These are phyloP conservation scores for Cantharis rufa DNA, from an alignment of 2,888 invertebrate genomes.

Conservation along the genomic window DNA sequence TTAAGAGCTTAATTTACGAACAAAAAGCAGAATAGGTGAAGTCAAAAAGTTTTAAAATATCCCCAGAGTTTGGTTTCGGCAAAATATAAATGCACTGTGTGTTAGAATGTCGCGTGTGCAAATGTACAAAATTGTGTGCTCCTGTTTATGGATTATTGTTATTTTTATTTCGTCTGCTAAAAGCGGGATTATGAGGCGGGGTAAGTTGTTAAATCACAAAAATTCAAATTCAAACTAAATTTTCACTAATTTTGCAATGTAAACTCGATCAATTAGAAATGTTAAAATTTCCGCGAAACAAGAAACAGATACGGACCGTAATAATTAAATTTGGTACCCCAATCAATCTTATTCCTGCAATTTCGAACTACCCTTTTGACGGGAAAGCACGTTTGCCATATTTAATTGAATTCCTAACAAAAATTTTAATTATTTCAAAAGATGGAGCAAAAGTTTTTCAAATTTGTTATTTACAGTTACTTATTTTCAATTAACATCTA, in stretches of 20 bases:
- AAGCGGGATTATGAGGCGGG: background rate
- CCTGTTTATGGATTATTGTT: background rate
- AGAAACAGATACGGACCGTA: background rate
- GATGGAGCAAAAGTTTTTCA: no score
- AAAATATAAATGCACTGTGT: background rate
- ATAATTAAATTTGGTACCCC: background rate
- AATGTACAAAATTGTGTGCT: background rate
- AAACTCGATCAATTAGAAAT: background rate
- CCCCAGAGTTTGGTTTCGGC: background rate
- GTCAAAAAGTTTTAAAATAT: background rate
- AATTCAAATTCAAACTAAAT: background rate
- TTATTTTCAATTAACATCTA: no score
- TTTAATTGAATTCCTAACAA: background rate
- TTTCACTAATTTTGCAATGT: background rate
- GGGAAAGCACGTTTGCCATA: background rate
- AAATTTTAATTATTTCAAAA: background rate
- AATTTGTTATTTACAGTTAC: no score
- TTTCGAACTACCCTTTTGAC: background rate
- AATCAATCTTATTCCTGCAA: background rate
- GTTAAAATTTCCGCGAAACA: background rate
- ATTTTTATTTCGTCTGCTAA: background rate
- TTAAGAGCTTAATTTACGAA: background rate
- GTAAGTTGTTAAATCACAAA: background rate
- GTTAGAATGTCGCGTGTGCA: background rate
- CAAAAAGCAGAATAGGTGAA: background rate